Evolutionary conservation across 1,140 invertebrate genomes (phyloP), one percentile per base, ranked within the genome.

Genomic region (Andricus grossulariae): DNA sequence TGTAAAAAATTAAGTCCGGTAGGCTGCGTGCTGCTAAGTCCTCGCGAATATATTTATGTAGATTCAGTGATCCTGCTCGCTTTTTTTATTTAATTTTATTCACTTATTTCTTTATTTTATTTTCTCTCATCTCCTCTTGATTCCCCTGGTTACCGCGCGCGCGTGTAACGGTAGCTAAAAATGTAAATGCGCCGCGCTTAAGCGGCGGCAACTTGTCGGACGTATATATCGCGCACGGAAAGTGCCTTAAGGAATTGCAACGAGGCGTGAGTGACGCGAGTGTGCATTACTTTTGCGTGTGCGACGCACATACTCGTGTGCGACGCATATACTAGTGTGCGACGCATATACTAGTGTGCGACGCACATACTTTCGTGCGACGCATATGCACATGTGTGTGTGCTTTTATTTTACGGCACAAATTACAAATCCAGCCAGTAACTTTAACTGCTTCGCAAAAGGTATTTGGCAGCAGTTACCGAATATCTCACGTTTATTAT

Each of bases 171-270:
- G 82, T 83, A 83, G 80, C 82, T 78, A 76, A 83, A 83, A 82
- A 83, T 83, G 80, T 79, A 82, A 83, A 81, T 83, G 80, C 77
- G 76, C 72, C 74, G 77, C 77, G 75, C 80, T 83, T 83, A 83
- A 83, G 82, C 79, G 82, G 82, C 82, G 82, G 82, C 78, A 81
- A 83, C 79, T 83, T 81, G 82, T 80, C 77, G 80, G 82, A 81
- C 78, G 82, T 81, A 76, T 83, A 83, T 83, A 83, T 79, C 79
- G 79, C 82, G 71, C 76, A 80, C 80, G 76, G 74, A 81, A 80
- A 83, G 80, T 76, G 78, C 82, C 80, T 80, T 55, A 72, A 83
- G 82, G 74, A 80, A 80, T 83, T 73, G 82, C 78, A 81, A 76
- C 80, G 75, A 81, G 72, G 76, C 80, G 79, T 80, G 60, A 81